Evolutionary conservation across 1,140 invertebrate genomes (phyloP), one percentile per base, ranked within the genome.

Genomic region (Ips typographus): DNA sequence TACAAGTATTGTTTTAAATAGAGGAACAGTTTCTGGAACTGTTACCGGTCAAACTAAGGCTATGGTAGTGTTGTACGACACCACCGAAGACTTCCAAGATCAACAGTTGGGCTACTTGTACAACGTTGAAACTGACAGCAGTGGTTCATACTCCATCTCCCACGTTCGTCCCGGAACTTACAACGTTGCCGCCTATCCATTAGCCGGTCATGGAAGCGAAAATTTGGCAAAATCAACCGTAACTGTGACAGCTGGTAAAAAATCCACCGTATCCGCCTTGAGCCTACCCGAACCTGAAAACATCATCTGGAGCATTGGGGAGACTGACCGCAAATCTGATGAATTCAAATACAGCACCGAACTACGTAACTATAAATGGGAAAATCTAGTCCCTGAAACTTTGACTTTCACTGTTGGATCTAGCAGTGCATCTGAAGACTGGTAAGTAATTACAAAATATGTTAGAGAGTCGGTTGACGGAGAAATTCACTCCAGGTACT

Each of bases 131-230:
- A 55, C 63, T 4, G 53, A 65, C 40, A 55, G 51, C 7, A 56
- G 22, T 22, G 63, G 63, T 38, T 65, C 51, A 5, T 65, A 36
- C 40, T 55, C 8, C 0, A 36, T 65, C 5, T 5, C 40, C n/a
- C 40, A 53, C 38, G 42, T 65, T n/a, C 63, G 63, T n/a, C 63
- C 63, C 2, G 63, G 63, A 38, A 55, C 38, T 41, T 65, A 65
- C 37, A 55, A 41, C 8, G 52, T 65, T 3, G 63, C 36, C 4
- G 63, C 63, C 6, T 65, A 55, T 42, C 63, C 63, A 42, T 1
- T 65, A 4, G 63, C 39, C 36, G 55, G 64, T 44, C 64, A 66
- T 2, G 64, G 64, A 47, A 58, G 64, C 42, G 64, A 66, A 58
- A 58, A 47, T 49, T 40, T 58, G 2, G 64, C 53, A 4, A 57